Evolutionary conservation across 2,888 invertebrate species (phyloP).

Genomic region (Polyommatus iphigenia): DNA sequence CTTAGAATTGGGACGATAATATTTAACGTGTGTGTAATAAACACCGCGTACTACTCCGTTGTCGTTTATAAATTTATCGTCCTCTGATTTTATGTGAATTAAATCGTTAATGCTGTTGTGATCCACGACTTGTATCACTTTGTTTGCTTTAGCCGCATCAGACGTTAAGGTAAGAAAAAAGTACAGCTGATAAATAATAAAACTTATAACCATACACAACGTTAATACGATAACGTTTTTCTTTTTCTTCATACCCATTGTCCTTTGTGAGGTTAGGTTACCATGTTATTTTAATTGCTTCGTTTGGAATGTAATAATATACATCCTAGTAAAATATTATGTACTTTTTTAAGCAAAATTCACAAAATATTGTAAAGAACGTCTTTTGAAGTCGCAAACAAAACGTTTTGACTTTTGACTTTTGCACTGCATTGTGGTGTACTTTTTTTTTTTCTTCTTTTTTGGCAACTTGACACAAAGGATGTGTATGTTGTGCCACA

Average conservation of each 20-base stretch:
- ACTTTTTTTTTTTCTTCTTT: too few relatives aligned
- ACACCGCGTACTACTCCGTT: constrained; percentile 69
- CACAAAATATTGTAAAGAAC: neutral
- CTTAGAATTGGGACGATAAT: constrained; percentile 62
- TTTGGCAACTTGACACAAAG: too few relatives aligned
- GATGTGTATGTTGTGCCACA: too few relatives aligned
- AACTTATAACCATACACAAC: constrained; percentile 59
- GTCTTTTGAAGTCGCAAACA: neutral
- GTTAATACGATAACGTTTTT: constrained; percentile 65
- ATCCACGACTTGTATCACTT: constrained; percentile 55
- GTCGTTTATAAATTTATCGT: constrained; percentile 64
- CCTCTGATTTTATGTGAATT: constrained; percentile 58
- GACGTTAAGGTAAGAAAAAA: constrained; percentile 67
- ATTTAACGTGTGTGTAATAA: constrained; percentile 56
- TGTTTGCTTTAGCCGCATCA: constrained; percentile 50
- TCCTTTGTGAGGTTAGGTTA: neutral
- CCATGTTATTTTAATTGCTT: neutral
- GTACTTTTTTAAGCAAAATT: neutral
- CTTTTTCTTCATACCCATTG: constrained; percentile 59
- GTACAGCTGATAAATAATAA: constrained; percentile 69
- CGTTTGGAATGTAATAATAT: neutral
- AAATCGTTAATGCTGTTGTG: constrained; percentile 51
- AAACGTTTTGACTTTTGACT: too few relatives aligned
- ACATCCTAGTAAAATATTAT: neutral
- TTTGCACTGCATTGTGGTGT: too few relatives aligned